Evolutionary conservation across 1,140 invertebrate species (phyloP).

Genomic region (Drosophila auraria): DNA sequence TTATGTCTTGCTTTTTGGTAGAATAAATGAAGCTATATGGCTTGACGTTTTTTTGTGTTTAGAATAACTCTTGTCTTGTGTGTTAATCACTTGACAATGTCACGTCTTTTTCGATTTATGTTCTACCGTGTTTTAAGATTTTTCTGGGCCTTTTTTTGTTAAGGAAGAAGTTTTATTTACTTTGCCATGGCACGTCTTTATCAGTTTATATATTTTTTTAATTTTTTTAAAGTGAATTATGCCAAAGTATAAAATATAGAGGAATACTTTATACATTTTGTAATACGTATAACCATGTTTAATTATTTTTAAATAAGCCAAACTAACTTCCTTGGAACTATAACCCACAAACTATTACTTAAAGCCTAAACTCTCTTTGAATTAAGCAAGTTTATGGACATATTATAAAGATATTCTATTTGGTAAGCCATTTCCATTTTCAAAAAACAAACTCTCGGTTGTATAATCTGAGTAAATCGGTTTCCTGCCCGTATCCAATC

Average conservation of each 20-base stretch:
- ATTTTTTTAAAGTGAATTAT: background rate
- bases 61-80: background rate
- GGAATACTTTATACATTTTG: background rate
- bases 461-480: slow-evolving; percentile 8
- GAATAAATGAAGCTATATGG: background rate
- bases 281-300: background rate
- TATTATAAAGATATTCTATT: background rate
- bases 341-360: no score
- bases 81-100: background rate
- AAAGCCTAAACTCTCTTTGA: background rate
- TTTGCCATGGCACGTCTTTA: background rate
- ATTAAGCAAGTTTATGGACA: background rate
- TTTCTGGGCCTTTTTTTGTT: background rate
- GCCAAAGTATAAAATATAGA: background rate
- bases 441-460: background rate
- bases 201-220: no score
- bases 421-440: background rate
- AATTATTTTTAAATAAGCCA: no score
- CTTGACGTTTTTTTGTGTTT: background rate
- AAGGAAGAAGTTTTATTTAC: background rate
- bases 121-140: background rate
- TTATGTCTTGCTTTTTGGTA: background rate
- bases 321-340: background rate
- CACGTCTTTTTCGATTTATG: background rate
- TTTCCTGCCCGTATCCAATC: slow-evolving; percentile 21